Base-by-base conservation (phyloP, 2,797 vertebrate genomes). In the Alauda arvensis region DNA sequence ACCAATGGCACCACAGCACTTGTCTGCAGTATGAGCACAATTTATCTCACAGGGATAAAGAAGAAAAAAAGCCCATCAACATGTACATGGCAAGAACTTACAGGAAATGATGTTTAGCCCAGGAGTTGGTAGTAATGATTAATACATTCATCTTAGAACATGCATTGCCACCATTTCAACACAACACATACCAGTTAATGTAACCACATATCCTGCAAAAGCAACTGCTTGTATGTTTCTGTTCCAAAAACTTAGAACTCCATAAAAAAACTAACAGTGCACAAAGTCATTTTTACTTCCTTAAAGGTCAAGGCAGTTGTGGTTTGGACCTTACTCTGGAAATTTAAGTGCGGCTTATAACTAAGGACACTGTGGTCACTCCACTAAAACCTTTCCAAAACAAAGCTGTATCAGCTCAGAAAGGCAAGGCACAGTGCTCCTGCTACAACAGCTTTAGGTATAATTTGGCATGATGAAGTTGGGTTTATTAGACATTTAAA, bases 401-500 rank as follows among this genome's bases (percentile, higher is more conserved):
- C 0, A 5, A 34, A 56, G 28, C 4, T 20, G 1, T 18, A 56
- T 14, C 34, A 77, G 10, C 20, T 51, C 28, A 55, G 3, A 71
- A 51, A 75, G 33, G 10, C 18, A 69, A 60, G 62, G 37, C 20
- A 56, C 11, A 49, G 43, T 3, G 13, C 4, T 52, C 52, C 24
- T 18, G 8, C 31, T 65, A 0, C 18, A 80, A 56, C 13, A 65
- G 21, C 6, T 17, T 55, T 43, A 78, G 0, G 3, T 3, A 31
- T 40, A 18, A 59, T 66, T 56, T 69, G n/a, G 68, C 40, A 39
- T 37, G 34, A 67, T 9, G 17, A 79, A 66, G 18, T 4, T 51
- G 5, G 15, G 18, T 76, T 87, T 87, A 83, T 67, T 12, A 72
- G 51, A 66, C 10, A 48, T 34, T 52, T 65, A 42, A 53, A 72